Evolutionary conservation across 2,113 vertebrate genomes (phyloP), one percentile per base, ranked within the genome.

Genomic region (Hystrix cristata): DNA sequence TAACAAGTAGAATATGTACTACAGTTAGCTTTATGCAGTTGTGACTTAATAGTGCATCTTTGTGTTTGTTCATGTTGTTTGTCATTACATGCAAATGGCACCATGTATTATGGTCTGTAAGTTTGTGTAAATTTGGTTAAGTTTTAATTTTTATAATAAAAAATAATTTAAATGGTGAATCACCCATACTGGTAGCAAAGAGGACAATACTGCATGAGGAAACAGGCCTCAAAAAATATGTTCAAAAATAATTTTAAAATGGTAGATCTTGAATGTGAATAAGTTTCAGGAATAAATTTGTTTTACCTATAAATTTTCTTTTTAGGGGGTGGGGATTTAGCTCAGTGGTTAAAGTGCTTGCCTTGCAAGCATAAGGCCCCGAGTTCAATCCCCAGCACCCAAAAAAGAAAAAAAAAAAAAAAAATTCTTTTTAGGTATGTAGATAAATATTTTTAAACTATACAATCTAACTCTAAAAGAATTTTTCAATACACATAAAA

Each of bases 211-310:
- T 19, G 11, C 18, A 46, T 43, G 43, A 51, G 60, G 15, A 91
- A 90, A 72, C 29, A 59, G 31, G 16, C 43, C 64, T 67, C 25
- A 46, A 62, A 76, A 76, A 27, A 34, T 34, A 1, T 51, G 55
- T 51, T 76, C 31, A 65, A 86, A 95, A 84, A 79, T 69, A 43
- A 88, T 38, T 88, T 67, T 65, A 25, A 84, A 79, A 59, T 51
- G 6, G 18, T 38, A 1, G 29, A 38, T 29, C 21, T 11, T 59
- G 29, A 84, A 51, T 55, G 8, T 59, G 14, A 78, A 74, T 14
- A 82, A 31, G 16, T 62, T 94, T 88, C 31, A 88, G 38, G 31
- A 87, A 87, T 64, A n/a, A 64, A 34, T 69, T n/a, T 48, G 13
- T 23, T 11, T 64, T 92, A 80, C 1, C 80, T 67, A 34, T 10